Conservation (phyloP, 2,113 vertebrate species). For the Xiphorhynchus elegans region DNA sequence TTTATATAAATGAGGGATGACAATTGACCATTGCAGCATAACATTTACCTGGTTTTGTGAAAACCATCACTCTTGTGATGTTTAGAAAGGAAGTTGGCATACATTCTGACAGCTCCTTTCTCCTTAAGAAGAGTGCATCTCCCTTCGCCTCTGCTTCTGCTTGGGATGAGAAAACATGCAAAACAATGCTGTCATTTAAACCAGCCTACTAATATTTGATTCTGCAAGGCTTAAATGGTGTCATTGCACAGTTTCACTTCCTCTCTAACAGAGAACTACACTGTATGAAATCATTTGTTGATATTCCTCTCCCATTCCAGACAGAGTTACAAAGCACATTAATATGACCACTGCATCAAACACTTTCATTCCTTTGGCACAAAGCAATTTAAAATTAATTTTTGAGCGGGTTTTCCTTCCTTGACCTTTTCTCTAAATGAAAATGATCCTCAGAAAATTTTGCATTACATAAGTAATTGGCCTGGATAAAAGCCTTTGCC, state of each 20-base stretch:
- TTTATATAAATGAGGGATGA: neutral
- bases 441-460: conserved; percentile 18
- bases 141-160: neutral
- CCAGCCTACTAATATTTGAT: neutral
- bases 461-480: neutral
- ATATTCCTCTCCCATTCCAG: conserved; percentile 21
- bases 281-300: conserved; percentile 38
- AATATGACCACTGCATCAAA: neutral
- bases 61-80: neutral
- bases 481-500: neutral
- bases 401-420: neutral
- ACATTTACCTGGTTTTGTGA: neutral
- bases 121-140: neutral
- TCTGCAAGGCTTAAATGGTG: conserved; percentile 12
- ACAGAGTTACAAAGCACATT: neutral
- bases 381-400: neutral
- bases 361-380: neutral
- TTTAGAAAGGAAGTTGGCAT: neutral
- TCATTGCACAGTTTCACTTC: conserved; percentile 9
- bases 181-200: neutral
- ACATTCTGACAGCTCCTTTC: neutral
- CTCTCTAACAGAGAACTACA: neutral
- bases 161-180: neutral
- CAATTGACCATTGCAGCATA: neutral
- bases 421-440: neutral